Percentiles rank a stretch among this genome's conserved stretches.
Conservation (phyloP, 2,797 vertebrate genomes). For the Sebastes jordani region DNA sequence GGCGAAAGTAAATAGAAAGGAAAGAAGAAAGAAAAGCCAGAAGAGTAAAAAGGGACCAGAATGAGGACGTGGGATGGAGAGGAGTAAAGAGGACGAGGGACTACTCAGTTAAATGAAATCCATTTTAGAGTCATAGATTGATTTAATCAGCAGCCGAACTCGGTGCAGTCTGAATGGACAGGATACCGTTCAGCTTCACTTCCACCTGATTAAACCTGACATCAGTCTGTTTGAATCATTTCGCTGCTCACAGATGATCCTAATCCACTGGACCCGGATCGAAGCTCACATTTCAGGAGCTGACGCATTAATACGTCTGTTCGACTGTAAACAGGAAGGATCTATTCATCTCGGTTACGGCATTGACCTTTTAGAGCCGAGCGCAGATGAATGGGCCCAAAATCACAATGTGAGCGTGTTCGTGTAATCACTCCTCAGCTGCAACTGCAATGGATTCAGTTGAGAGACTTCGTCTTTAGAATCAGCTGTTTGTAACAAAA, state of each 20-base stretch:
- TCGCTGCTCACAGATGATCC: conserved; percentile 25
- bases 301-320: neutral
- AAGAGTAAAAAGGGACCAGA: neutral
- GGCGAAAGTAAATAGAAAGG: conserved; percentile 53
- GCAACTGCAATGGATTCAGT: conserved; percentile 4
- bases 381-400: conserved; percentile 52
- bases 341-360: conserved; percentile 52
- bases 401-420: conserved; percentile 26
- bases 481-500: conserved; percentile 33
- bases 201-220: conserved; percentile 30
- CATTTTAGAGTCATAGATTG: conserved; percentile 19
- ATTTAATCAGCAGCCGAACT: conserved; percentile 27
- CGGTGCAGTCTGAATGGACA: neutral
- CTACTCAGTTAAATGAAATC: conserved; percentile 54
- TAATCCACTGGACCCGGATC: conserved; percentile 15
- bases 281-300: conserved; percentile 15
- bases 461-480: neutral
- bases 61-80: neutral
- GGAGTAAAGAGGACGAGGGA: conserved; percentile 15
- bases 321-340: conserved; percentile 47
- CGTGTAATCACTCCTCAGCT: conserved; percentile 33
- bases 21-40: neutral
- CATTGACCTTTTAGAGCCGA: conserved; percentile 62
- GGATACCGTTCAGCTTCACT: conserved; percentile 22
- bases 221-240: conserved; percentile 27